Conservation (phyloP, 2,113 vertebrate genomes). For the Notothenia rossii region DNA sequence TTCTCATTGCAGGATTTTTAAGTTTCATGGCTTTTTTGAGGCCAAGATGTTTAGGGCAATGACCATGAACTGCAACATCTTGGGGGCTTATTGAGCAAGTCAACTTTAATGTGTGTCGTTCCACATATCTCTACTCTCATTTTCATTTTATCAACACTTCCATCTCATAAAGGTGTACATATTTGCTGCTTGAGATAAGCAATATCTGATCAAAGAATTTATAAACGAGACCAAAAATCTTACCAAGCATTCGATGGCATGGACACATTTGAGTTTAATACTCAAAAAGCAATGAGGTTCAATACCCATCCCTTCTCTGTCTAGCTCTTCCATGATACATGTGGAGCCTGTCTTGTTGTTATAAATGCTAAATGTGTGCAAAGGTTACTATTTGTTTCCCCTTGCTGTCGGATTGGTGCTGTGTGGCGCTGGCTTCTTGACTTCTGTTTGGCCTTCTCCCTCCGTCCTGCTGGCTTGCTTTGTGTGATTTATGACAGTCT, state of each 20-base stretch:
- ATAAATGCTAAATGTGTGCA: conserved; percentile 50
- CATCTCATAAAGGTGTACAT: not conserved
- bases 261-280: not conserved
- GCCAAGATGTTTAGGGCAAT: not conserved
- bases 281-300: conserved; percentile 16
- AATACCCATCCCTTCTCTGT: not conserved
- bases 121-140: not conserved
- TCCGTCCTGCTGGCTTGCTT: conserved; percentile 51
- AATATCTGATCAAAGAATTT: not conserved
- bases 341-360: conserved; percentile 44
- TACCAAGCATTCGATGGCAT: not conserved
- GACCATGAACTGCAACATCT: not conserved
- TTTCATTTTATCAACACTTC: not conserved
- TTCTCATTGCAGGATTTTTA: not conserved
- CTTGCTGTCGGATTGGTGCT: conserved; percentile 53
- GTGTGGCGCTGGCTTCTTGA: conserved; percentile 58
- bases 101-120: not conserved
- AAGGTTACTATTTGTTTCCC: conserved; percentile 53
- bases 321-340: conserved; percentile 30
- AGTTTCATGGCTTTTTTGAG: not conserved
- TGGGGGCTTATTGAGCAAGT: not conserved
- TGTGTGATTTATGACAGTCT: conserved; percentile 75
- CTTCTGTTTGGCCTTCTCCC: conserved; percentile 68
- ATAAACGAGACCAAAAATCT: not conserved
- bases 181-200: not conserved